Conservation (phyloP, 2,888 invertebrate genomes). For the Parascotia fuliginaria region DNA sequence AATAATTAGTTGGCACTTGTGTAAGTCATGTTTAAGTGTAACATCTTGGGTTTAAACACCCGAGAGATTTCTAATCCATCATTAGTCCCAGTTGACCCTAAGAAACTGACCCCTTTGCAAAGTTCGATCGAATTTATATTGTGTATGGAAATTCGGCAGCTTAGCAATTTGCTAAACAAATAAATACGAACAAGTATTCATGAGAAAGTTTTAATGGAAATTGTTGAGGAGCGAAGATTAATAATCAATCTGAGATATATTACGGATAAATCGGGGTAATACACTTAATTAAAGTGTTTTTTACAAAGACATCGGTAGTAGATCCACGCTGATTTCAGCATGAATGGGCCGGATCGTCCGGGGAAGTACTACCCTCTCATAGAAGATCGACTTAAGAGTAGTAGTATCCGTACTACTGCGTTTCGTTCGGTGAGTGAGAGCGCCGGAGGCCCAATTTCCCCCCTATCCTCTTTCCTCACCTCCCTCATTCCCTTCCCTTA, state of each 20-base stretch:
- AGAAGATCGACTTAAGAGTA: too few species aligned
- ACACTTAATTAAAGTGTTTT: too few species aligned
- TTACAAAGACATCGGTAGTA: too few species aligned
- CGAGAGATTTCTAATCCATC: slow-evolving; percentile 18
- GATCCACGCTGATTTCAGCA: too few species aligned
- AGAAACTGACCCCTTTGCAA: slow-evolving; percentile 12
- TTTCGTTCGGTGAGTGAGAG: too few species aligned
- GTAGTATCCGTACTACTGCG: too few species aligned
- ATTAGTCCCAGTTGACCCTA: slow-evolving; percentile 14
- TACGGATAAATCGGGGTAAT: too few species aligned
- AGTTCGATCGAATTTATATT: slow-evolving; percentile 14
- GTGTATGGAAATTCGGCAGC: slow-evolving; percentile 3
- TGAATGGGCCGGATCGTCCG: too few species aligned
- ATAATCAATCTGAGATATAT: not conserved
- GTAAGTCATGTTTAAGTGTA: slow-evolving; percentile 11
- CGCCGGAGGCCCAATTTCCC: too few species aligned
- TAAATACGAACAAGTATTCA: not conserved
- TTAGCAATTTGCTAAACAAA: not conserved
- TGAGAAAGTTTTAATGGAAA: slow-evolving; percentile 4
- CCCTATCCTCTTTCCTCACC: too few species aligned
- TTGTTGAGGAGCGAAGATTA: not conserved
- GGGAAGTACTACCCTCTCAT: too few species aligned
- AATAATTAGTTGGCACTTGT: slow-evolving; percentile 14
- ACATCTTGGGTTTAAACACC: slow-evolving; percentile 17
- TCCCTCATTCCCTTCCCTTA: too few species aligned